Base-by-base conservation (phyloP, 2,113 vertebrate genomes). In the Podilymbus podiceps region DNA sequence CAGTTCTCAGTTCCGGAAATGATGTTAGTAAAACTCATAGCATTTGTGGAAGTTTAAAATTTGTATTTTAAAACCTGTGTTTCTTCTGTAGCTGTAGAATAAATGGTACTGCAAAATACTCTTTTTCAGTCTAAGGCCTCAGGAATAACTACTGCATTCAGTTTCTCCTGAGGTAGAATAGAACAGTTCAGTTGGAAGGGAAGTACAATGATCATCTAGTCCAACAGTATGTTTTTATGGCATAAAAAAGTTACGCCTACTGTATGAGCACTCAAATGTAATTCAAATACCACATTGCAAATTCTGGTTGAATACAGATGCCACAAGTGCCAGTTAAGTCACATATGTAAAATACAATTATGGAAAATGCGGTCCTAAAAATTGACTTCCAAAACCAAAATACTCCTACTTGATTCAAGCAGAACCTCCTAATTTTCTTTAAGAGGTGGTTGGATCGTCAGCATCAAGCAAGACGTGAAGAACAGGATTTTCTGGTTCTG, bases 401-500 rank as follows among this genome's bases (percentile, higher is more conserved):
- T 30, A 30, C 24, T 86, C 47, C 59, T 49, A 63, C 30, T 76
- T 30, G 3, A 30, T 60, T 83, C 6, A 88, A 74, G 74, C 17
- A 68, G 46, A 85, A 69, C 35, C 47, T 75, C 64, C 23, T 88
- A 6, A 62, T 74, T 67, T 88, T 77, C 79, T 77, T 8, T 58
- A 69, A 79, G 88, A 85, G 47, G n/a, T 46, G 50, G 59, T 8
- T 88, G 77, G 40, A 77, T 73, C 50, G 73, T 31, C 62, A 76
- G 49, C 8, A 1, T 79, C 27, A 44, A 40, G 23, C 56, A 44
- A 52, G 50, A 76, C 49, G 62, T 2, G n/a, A 38, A 58, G 31
- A 74, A 90, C 67, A 67, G 67, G 92, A 84, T 78, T 84, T 96
- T 77, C 85, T 66, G 56, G 79, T 96, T 87, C 79, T 46, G 66